phyloP scores from a whole-genome alignment of 2,797 vertebrate species.

The Pachyuromys duprasi region DNA sequence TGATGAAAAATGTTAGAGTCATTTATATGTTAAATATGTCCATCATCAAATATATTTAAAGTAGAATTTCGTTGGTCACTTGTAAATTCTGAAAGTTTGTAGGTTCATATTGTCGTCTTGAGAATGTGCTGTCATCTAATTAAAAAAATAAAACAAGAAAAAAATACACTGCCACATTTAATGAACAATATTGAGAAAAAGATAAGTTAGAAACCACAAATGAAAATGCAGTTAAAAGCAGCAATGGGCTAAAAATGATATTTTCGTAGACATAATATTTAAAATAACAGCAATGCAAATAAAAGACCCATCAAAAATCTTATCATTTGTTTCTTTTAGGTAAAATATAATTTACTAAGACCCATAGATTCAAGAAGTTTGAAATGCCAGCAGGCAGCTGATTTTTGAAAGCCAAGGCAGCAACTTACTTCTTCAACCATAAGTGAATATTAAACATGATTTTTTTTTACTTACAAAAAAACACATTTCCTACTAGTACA shows the following conservation, averaged over 20 bases:
- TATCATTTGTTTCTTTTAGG: slow-evolving; percentile 75
- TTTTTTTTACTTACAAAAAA: slow-evolving; percentile 49
- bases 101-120: neutral
- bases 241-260: slow-evolving; percentile 52
- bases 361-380: slow-evolving; percentile 75
- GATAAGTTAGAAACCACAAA: neutral
- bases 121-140: neutral
- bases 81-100: neutral
- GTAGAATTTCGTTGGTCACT: neutral
- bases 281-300: slow-evolving; percentile 21
- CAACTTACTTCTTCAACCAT: slow-evolving; percentile 64
- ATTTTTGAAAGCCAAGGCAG: slow-evolving; percentile 57
- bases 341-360: slow-evolving; percentile 75
- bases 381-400: slow-evolving; percentile 65
- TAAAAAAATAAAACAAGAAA: neutral
- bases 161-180: no score
- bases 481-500: neutral
- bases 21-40: neutral
- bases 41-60: neutral
- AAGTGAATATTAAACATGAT: slow-evolving; percentile 64
- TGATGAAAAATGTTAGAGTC: neutral
- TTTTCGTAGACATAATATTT: slow-evolving; percentile 69
- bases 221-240: neutral
- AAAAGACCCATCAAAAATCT: slow-evolving; percentile 65
- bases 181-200: neutral